phyloP scores from a whole-genome alignment of 2,113 vertebrate genomes.

The Sapayoa aenigma region DNA sequence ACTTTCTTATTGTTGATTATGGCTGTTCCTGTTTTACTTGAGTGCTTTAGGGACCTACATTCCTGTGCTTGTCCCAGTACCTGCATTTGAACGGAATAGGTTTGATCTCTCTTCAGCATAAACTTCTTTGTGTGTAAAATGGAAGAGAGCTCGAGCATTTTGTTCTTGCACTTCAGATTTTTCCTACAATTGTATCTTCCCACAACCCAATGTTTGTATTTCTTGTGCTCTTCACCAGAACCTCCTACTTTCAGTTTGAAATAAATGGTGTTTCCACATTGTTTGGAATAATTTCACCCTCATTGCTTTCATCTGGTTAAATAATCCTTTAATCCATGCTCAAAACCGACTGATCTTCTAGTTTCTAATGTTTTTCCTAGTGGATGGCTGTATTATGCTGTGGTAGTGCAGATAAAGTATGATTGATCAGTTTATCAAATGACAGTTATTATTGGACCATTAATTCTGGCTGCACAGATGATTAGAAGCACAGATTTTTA shows the following conservation, averaged over 20 bases:
- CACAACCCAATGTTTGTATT: background rate
- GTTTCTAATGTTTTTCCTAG: slow-evolving; percentile 3
- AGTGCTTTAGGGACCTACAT: background rate
- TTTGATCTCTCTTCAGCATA: background rate
- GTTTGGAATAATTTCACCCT: slow-evolving; percentile 57
- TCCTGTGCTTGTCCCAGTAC: background rate
- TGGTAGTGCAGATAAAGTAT: background rate
- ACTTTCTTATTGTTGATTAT: background rate
- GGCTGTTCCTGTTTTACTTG: background rate
- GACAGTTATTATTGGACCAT: slow-evolving; percentile 57
- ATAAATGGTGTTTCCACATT: slow-evolving; percentile 9
- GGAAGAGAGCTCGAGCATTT: slow-evolving; percentile 33
- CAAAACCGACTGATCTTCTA: background rate
- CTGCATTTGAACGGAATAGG: background rate
- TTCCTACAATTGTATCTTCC: slow-evolving; percentile 27
- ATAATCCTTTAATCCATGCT: slow-evolving; percentile 66
- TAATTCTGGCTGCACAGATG: slow-evolving; percentile 66
- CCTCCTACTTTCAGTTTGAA: background rate
- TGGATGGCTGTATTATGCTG: background rate
- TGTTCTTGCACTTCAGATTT: slow-evolving; percentile 9
- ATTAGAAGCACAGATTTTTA: slow-evolving; percentile 50
- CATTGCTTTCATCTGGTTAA: slow-evolving; percentile 49
- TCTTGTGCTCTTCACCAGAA: background rate
- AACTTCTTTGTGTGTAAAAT: slow-evolving; percentile 23
- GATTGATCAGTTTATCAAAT: slow-evolving; percentile 44